A percentile compares a stretch with the other conserved stretches of the same genome.
Conservation (phyloP, 2,113 vertebrate genomes). For the Hydrolagus affinis region DNA sequence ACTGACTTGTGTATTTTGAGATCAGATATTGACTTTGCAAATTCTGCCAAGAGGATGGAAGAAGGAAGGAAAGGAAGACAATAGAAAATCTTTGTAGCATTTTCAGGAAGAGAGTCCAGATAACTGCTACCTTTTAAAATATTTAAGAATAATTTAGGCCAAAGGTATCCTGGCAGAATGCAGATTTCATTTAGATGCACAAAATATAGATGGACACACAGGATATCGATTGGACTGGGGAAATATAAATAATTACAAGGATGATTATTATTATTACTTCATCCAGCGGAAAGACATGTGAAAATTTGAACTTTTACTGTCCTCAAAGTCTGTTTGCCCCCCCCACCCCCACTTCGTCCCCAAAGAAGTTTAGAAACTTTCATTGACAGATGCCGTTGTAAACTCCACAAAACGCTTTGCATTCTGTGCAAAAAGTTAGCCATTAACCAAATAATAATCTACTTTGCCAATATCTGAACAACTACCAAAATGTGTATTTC, state of each 20-base stretch:
- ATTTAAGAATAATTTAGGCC: not conserved
- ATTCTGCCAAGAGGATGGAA: not conserved
- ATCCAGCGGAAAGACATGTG: not conserved
- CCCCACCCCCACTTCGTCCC: too few relatives aligned
- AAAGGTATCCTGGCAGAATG: not conserved
- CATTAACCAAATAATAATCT: not conserved
- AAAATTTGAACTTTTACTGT: not conserved
- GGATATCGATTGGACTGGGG: too few relatives aligned
- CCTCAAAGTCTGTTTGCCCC: too few relatives aligned
- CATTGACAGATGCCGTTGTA: not conserved
- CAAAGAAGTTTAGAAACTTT: not conserved
- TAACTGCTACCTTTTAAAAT: not conserved
- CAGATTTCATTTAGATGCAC: not conserved
- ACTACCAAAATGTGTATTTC: not conserved
- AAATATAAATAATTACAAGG: too few relatives aligned
- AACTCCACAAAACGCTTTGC: not conserved
- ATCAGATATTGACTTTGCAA: not conserved
- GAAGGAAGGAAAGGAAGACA: not conserved
- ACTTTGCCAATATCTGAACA: too few relatives aligned
- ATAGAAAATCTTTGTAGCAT: not conserved
- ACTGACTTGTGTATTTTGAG: too few relatives aligned
- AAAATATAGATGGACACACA: too few relatives aligned
- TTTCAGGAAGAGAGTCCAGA: slow-evolving; percentile 18
- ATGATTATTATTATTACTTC: not conserved
- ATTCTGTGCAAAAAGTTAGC: not conserved